Evolutionary conservation across 2,113 vertebrate genomes (phyloP).

Genomic region (Tetrax tetrax): DNA sequence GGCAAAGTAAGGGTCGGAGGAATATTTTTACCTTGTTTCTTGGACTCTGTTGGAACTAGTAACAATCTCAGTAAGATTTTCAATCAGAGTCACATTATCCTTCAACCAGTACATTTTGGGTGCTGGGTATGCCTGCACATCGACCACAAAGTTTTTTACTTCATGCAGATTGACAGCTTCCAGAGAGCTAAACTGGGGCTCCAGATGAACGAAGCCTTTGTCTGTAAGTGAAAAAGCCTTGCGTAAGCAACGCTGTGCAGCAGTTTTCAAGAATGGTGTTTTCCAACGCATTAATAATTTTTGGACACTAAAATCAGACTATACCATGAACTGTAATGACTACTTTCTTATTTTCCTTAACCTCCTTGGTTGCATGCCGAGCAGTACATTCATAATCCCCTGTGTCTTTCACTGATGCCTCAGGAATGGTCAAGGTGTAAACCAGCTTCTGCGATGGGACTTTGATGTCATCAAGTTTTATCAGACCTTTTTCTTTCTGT

Average conservation of each 20-base stretch:
- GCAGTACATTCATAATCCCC: conserved; percentile 93
- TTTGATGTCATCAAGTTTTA: conserved; percentile 78
- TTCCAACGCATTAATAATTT: not conserved
- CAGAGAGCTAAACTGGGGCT: conserved; percentile 77
- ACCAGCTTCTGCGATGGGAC: conserved; percentile 76
- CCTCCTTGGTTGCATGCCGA: conserved; percentile 83
- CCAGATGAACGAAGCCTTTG: conserved; percentile 84
- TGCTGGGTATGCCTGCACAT: conserved; percentile 85
- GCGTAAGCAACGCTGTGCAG: not conserved
- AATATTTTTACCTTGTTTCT: conserved; percentile 85
- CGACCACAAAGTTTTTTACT: conserved; percentile 85
- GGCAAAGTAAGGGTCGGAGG: not conserved
- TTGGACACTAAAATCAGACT: conserved; percentile 27
- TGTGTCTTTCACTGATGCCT: conserved; percentile 89
- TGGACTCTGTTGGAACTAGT: conserved; percentile 78
- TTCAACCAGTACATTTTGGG: conserved; percentile 91
- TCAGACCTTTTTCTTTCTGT: conserved; percentile 77
- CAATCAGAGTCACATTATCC: conserved; percentile 84
- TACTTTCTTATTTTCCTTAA: conserved; percentile 85
- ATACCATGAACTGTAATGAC: conserved; percentile 89
- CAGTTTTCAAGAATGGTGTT: not conserved
- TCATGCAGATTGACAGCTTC: conserved; percentile 91
- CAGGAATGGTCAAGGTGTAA: conserved; percentile 88
- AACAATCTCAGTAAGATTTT: conserved; percentile 90
- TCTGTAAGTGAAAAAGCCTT: conserved; percentile 76